phyloP scores from a whole-genome alignment of 2,888 invertebrate species.

The Notodonta dromedarius region DNA sequence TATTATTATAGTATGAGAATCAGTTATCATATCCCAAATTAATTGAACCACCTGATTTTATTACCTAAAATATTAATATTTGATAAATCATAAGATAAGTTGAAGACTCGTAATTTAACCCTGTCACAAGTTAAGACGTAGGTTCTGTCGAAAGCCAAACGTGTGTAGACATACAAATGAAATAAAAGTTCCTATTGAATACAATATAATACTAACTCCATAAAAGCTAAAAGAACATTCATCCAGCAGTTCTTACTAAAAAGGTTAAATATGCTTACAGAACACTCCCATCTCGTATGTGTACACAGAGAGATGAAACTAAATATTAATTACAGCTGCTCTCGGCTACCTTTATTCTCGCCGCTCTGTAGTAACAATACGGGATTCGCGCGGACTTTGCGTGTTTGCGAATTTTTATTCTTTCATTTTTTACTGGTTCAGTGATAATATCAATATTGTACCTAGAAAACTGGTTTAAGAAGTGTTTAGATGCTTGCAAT shows the following conservation, averaged over 20 bases:
- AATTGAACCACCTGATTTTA: too few relatives aligned
- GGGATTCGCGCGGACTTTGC: constrained; percentile 17
- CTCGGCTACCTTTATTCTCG: constrained; percentile 31
- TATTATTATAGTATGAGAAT: too few relatives aligned
- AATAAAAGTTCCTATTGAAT: too few relatives aligned
- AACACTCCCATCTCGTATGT: constrained; percentile 9
- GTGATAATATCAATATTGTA: neutral
- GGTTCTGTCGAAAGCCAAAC: too few relatives aligned
- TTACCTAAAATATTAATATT: too few relatives aligned
- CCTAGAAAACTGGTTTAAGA: too few relatives aligned
- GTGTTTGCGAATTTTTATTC: constrained; percentile 11
- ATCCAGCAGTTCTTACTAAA: neutral
- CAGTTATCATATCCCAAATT: too few relatives aligned
- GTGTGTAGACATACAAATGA: too few relatives aligned
- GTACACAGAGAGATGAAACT: constrained; percentile 35
- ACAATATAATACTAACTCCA: neutral
- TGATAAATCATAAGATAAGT: too few relatives aligned
- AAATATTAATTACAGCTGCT: constrained; percentile 41
- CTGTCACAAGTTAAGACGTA: too few relatives aligned
- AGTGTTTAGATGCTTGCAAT: too few relatives aligned
- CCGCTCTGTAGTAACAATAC: constrained; percentile 15
- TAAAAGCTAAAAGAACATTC: neutral
- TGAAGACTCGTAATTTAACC: too few relatives aligned
- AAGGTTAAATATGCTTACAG: constrained; percentile 8
- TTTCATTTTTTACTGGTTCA: constrained; percentile 18